phyloP scores from a whole-genome alignment of 2,113 vertebrate species.

The Labeo catla region DNA sequence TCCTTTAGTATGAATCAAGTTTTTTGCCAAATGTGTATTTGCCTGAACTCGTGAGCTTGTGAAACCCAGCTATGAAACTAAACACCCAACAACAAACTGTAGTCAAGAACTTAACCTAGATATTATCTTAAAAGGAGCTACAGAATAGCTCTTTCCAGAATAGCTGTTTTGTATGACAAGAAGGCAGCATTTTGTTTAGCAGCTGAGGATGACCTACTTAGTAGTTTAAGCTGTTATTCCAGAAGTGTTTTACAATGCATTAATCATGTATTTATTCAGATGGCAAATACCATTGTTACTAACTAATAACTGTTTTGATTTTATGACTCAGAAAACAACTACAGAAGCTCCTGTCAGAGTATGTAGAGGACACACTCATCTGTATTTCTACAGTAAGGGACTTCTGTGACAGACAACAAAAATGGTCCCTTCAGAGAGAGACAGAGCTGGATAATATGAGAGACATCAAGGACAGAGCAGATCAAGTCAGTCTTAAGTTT shows the following conservation, averaged over 20 bases:
- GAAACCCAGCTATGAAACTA: neutral
- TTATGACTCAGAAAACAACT: neutral
- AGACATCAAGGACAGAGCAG: conserved; percentile 51
- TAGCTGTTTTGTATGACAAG: no score
- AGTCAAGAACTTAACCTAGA: neutral
- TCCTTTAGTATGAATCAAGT: neutral
- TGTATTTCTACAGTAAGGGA: conserved; percentile 43
- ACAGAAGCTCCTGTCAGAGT: conserved; percentile 39
- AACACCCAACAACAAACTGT: neutral
- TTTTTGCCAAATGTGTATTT: neutral
- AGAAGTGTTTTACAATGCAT: neutral
- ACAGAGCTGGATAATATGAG: conserved; percentile 57
- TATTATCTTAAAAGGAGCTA: neutral
- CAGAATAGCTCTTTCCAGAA: neutral
- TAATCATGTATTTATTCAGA: neutral
- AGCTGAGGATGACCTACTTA: neutral
- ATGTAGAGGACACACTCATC: conserved; percentile 45
- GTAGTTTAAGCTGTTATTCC: neutral
- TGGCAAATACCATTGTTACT: neutral
- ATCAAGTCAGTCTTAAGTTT: conserved; percentile 47
- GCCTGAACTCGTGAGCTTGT: neutral
- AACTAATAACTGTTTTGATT: neutral
- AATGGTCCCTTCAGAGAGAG: conserved; percentile 55
- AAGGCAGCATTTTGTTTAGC: neutral
- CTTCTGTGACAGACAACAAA: conserved; percentile 48